Evolutionary conservation across 2,888 invertebrate genomes (phyloP), one percentile per base, ranked within the genome.

Genomic region (Stictocephala bisonia): DNA sequence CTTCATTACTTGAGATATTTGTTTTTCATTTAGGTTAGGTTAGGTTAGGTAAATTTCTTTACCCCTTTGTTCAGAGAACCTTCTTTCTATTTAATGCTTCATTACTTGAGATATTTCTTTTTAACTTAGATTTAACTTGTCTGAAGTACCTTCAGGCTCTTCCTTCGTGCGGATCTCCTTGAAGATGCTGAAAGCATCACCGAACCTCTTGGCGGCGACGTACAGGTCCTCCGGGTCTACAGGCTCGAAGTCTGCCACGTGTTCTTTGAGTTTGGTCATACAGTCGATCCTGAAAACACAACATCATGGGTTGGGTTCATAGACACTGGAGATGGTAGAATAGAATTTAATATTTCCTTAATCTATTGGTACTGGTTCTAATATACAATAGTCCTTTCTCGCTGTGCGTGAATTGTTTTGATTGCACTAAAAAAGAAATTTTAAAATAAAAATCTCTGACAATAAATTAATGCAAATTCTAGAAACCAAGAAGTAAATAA

Each of bases 161-260:
- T 91, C 91, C 79, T 90, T 88, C 3, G 92, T 93, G 70, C 93
- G 87, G 76, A 93, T 91, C 84, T 93, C 92, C 77, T 91, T 90
- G 81, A 92, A 88, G 3, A 94, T 87, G 0, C 90, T 89, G 81
- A 91, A 92, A 83, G 93, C 90, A 82, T 92, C 88, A 82, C 93
- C 89, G 22, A 88, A 88, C 67, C 89, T 86, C 41, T 90, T 90
- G 50, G 90, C 87, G 0, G 93, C 94, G 50, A 95, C 89, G 82
- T 94, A 95, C 89, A 95, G 93, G 81, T 95, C 94, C 80, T 95
- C 95, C 2, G 96, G 94, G 81, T 95, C 95, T 1, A 92, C 90
- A 6, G 91, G 90, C 26, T 92, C 89, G 71, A 95, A 88, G 83
- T 96, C 96, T 0, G 95, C 95, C 81, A 91, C 88, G 24, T 91